phyloP scores from a whole-genome alignment of 2,888 invertebrate genomes.

The Mactromeris polynyma region DNA sequence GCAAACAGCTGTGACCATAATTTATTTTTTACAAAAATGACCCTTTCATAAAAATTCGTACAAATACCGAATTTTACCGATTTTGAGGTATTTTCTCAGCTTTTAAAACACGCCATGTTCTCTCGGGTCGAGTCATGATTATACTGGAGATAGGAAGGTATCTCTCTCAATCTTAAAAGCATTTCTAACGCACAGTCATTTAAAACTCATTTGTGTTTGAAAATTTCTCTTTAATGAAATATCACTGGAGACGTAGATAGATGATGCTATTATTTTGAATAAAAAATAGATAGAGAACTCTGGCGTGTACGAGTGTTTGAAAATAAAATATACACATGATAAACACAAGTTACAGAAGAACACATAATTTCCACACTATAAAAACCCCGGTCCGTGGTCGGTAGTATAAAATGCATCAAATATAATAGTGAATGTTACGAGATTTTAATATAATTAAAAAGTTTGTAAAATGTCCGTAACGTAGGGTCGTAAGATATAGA shows the following conservation, averaged over 20 bases:
- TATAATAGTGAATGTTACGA: too few relatives aligned
- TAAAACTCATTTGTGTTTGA: constrained; percentile 52
- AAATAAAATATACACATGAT: background rate
- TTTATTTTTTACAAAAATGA: background rate
- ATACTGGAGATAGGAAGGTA: background rate
- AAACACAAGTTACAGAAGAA: background rate
- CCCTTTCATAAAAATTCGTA: background rate
- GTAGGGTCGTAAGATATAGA: too few relatives aligned
- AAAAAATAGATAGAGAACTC: constrained; percentile 35
- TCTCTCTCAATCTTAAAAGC: constrained; percentile 34
- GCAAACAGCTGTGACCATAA: background rate
- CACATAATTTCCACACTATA: too few relatives aligned
- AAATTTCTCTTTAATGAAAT: constrained; percentile 52
- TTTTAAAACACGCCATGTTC: background rate
- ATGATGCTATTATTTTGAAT: constrained; percentile 49
- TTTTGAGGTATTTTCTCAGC: background rate
- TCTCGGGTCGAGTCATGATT: background rate
- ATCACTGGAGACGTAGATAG: constrained; percentile 47
- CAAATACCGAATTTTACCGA: background rate
- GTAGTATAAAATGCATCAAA: too few relatives aligned
- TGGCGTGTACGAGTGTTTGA: background rate
- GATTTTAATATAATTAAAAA: too few relatives aligned
- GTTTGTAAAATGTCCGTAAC: too few relatives aligned
- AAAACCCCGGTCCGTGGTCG: too few relatives aligned
- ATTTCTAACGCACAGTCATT: constrained; percentile 44